Percentiles rank a stretch among this genome's conserved stretches.
phyloP scores from a whole-genome alignment of 2,797 vertebrate species.

The Liparis tanakae region DNA sequence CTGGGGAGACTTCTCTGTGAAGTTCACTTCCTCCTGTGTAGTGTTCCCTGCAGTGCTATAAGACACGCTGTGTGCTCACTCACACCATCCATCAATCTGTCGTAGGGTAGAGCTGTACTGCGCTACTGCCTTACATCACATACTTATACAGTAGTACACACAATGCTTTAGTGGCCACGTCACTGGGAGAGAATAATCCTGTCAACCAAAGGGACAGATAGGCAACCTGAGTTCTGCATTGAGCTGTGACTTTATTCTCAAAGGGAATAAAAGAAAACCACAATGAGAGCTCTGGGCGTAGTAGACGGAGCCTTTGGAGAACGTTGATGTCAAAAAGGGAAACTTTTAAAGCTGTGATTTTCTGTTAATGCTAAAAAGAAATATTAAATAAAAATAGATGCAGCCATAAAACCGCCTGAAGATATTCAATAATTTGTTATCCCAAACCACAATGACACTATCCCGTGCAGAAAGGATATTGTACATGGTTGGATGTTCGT shows the following conservation, averaged over 20 bases:
- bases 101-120: slow-evolving; percentile 7
- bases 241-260: neutral
- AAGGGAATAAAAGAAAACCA: neutral
- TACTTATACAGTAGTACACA: neutral
- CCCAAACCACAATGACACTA: neutral
- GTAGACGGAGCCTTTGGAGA: neutral
- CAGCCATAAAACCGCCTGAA: neutral
- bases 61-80: slow-evolving; percentile 18
- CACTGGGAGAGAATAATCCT: neutral
- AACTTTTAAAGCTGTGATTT: neutral
- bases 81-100: slow-evolving; percentile 55
- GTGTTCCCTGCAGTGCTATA: slow-evolving; percentile 17
- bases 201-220: neutral
- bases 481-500: neutral
- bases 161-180: neutral
- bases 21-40: slow-evolving; percentile 22
- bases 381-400: no score
- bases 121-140: neutral
- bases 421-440: neutral
- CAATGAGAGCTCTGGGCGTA: neutral
- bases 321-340: neutral
- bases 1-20: slow-evolving; percentile 3
- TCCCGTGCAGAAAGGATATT: neutral
- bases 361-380: neutral
- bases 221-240: slow-evolving; percentile 12